Evolutionary conservation across 2,888 invertebrate genomes (phyloP).

Genomic region (Thecophora atra): DNA sequence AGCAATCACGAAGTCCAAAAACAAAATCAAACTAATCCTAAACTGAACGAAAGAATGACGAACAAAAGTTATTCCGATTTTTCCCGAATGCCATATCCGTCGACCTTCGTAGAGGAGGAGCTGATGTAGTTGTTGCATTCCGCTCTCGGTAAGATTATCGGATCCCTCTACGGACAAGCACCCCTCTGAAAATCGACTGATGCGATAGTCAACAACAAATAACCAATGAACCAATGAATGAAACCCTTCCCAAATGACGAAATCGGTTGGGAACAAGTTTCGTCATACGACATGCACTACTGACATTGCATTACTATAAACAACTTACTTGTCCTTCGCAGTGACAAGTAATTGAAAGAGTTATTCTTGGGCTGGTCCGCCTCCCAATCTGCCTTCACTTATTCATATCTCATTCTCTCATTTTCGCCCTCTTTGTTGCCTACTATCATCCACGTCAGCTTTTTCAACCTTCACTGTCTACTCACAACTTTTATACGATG

Average conservation of each 20-base stretch:
- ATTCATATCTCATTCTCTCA: too few species aligned
- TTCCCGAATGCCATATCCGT: too few species aligned
- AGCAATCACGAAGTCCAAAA: too few species aligned
- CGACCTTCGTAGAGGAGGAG: background rate
- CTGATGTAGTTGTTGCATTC: background rate
- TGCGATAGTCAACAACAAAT: background rate
- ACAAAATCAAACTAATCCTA: too few species aligned
- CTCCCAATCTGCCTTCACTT: background rate
- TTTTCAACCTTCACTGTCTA: background rate
- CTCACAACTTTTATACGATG: constrained; percentile 22
- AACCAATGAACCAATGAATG: background rate
- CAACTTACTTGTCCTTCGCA: constrained; percentile 5
- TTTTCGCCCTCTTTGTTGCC: background rate
- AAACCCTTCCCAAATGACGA: constrained; percentile 18
- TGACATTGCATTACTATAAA: background rate
- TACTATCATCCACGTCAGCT: background rate
- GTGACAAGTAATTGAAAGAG: constrained; percentile 3
- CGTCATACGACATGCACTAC: too few species aligned
- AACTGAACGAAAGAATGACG: too few species aligned
- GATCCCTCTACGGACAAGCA: constrained; percentile 8
- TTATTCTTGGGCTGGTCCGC: constrained; percentile 1
- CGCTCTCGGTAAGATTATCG: too few species aligned
- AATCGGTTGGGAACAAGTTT: constrained; percentile 3
- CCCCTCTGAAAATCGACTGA: constrained; percentile 1
- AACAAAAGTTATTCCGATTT: too few species aligned